Percentiles rank a stretch among this genome's conserved stretches.
phyloP scores from a whole-genome alignment of 2,113 vertebrate genomes.

The Corythoichthys haematopterus region DNA sequence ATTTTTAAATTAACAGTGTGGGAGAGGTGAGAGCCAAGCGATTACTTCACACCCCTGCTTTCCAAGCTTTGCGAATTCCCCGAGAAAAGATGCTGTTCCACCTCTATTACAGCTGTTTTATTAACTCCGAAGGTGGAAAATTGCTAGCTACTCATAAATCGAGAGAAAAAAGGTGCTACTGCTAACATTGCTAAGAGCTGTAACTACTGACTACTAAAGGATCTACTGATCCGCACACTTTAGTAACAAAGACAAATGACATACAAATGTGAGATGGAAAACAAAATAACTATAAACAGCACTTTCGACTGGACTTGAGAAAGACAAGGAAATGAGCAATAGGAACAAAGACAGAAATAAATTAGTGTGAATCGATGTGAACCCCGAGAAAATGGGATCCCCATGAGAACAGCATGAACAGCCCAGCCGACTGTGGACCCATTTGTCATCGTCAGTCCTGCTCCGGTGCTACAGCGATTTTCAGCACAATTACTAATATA shows the following conservation, averaged over 20 bases:
- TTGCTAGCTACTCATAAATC: too few relatives aligned
- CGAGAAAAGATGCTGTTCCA: too few relatives aligned
- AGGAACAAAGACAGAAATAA: constrained; percentile 22
- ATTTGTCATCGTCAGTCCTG: constrained; percentile 45
- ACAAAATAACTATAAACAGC: neutral
- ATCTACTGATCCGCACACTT: too few relatives aligned
- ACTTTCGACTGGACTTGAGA: neutral
- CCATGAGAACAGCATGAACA: constrained; percentile 22
- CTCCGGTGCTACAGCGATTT: constrained; percentile 33
- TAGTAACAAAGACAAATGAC: neutral
- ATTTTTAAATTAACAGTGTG: too few relatives aligned
- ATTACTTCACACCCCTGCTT: too few relatives aligned
- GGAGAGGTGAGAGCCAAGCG: too few relatives aligned
- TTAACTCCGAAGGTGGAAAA: too few relatives aligned
- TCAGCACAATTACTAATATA: constrained; percentile 25
- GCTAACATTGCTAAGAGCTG: neutral
- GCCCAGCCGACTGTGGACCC: constrained; percentile 15
- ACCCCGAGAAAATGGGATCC: constrained; percentile 24
- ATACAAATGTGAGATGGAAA: neutral
- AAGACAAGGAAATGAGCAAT: constrained; percentile 10
- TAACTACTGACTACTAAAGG: neutral
- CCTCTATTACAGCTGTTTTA: too few relatives aligned
- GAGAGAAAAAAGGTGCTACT: too few relatives aligned
- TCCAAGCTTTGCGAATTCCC: too few relatives aligned
- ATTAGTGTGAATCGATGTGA: constrained; percentile 39